Base-by-base conservation (phyloP, 2,888 invertebrate genomes). In the Carterocephalus palaemon region DNA sequence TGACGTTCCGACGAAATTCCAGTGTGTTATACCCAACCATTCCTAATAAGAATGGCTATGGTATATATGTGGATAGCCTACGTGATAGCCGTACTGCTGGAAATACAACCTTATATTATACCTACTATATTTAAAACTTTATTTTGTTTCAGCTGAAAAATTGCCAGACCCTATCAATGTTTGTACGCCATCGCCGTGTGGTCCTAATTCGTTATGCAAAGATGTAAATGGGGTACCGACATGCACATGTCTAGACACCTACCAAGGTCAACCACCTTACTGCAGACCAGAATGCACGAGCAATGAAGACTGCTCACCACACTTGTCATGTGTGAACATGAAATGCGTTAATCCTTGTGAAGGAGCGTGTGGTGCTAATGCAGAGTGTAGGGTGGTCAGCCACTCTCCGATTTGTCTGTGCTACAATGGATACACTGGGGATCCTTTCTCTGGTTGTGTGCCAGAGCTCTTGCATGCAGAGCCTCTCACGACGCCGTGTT, bases 211-310 rank as follows among this genome's bases (percentile, higher is more conserved):
- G 0, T 88, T 92, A 57, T 95, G 94, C 64, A 89, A 88, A 68
- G 88, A 90, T 45, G 71, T 89, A 6, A 92, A 92, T 50, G 91
- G 91, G 52, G 88, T 90, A 4, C 93, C 93, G 2, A 90, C 93
- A 0, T 95, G 95, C 62, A 92, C 92, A 20, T 95, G 95, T 59
- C 68, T 91, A 39, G 88, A 90, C 41, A 89, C 90, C 45, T 92
- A 90, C 60, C 87, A 89, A 28, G 93, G 94, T 15, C 86, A 89
- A 50, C 92, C 94, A 36, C 94, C 94, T 2, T 90, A 92, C 57
- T 95, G 94, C 59, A 88, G 90, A 54, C 94, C 94, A 1, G 95
- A 95, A 78, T 95, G 95, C 70, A 88, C 90, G 32, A 91, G 91
- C 51, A 94, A 93, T 59, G 90, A 91, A 53, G 94, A 95, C 70